Evolutionary conservation across 2,888 invertebrate genomes (phyloP).

Genomic region (Glaucopsyche alexis): DNA sequence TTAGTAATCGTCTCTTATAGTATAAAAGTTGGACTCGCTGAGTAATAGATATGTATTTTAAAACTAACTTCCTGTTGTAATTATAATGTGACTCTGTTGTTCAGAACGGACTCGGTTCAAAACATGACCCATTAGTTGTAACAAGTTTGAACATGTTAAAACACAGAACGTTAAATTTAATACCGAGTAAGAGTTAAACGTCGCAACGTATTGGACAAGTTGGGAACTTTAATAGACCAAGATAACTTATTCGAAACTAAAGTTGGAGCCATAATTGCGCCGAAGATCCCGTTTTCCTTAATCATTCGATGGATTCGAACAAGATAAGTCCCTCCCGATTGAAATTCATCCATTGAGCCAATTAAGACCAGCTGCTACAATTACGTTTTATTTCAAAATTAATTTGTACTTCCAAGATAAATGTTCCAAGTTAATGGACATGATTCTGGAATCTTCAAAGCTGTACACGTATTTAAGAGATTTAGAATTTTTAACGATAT

Average conservation of each 20-base stretch:
- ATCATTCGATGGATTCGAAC: conserved; percentile 45
- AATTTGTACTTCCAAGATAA: conserved; percentile 19
- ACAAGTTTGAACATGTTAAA: conserved; percentile 26
- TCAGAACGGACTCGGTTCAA: conserved; percentile 3
- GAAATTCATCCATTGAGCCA: conserved; percentile 42
- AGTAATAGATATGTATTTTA: neutral
- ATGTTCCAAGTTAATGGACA: conserved; percentile 24
- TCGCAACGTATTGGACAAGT: conserved; percentile 35
- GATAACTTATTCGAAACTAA: conserved; percentile 45
- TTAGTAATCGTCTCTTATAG: too few relatives aligned
- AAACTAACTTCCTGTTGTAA: neutral
- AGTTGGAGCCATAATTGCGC: conserved; percentile 44
- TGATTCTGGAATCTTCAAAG: neutral
- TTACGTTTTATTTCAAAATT: conserved; percentile 35
- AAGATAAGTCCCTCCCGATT: conserved; percentile 43
- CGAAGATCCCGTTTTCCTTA: conserved; percentile 43
- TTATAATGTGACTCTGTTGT: conserved; percentile 1
- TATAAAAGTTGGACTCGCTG: neutral
- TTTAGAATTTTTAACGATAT: conserved; percentile 15
- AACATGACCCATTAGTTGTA: conserved; percentile 10
- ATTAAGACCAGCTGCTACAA: conserved; percentile 42
- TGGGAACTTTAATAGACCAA: conserved; percentile 40
- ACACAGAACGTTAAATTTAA: conserved; percentile 30
- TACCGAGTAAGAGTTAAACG: conserved; percentile 30
- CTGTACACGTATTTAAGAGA: conserved; percentile 9